phyloP scores from a whole-genome alignment of 2,888 invertebrate species.

The Aethes cnicana region DNA sequence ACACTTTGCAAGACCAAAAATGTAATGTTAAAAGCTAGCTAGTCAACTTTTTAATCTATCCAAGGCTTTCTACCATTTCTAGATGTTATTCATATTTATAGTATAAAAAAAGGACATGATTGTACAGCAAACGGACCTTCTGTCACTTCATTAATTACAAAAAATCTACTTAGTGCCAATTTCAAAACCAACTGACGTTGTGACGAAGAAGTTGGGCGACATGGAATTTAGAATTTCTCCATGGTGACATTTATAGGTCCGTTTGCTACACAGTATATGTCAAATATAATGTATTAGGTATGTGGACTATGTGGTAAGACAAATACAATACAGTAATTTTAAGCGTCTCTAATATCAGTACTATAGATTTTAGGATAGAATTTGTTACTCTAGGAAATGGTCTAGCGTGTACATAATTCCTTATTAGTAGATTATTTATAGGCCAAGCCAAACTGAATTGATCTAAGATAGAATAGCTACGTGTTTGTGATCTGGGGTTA shows the following conservation, averaged over 20 bases:
- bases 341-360: constrained; percentile 35
- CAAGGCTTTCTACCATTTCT: constrained; percentile 21
- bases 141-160: not conserved
- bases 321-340: constrained; percentile 16
- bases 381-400: constrained; percentile 46
- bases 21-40: constrained; percentile 22
- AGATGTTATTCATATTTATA: constrained; percentile 25
- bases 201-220: too few species aligned
- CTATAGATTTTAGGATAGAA: constrained; percentile 40
- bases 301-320: constrained; percentile 21
- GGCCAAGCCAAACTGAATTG: constrained; percentile 68
- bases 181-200: too few species aligned
- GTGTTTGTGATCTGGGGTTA: constrained; percentile 46
- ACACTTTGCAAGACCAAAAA: constrained; percentile 29
- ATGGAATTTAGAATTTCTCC: too few species aligned
- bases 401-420: constrained; percentile 41
- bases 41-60: constrained; percentile 22
- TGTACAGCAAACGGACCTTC: not conserved
- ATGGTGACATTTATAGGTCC: too few species aligned
- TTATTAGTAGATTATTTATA: constrained; percentile 44
- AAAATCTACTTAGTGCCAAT: too few species aligned
- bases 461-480: constrained; percentile 37
- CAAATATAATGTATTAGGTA: constrained; percentile 6
- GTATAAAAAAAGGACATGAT: constrained; percentile 2
- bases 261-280: too few species aligned